Evolutionary conservation across 2,797 vertebrate genomes (phyloP).

Genomic region (Caiman crocodilus): DNA sequence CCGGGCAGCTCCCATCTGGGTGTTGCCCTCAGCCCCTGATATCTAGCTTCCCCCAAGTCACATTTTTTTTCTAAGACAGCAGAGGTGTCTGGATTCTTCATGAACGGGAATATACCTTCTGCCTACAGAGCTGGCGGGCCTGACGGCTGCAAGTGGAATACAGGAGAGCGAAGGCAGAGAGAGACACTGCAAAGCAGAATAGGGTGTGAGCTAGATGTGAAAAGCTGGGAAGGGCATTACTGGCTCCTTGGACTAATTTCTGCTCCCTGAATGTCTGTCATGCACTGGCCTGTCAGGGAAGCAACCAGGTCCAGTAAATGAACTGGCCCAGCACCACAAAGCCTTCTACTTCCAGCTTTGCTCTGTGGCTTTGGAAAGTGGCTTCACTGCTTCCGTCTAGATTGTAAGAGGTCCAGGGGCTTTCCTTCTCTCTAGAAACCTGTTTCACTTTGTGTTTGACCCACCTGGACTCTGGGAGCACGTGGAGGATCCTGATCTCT

Average conservation of each 20-base stretch:
- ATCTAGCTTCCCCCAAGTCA: neutral
- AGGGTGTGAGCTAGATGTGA: neutral
- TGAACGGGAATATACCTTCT: too few relatives aligned
- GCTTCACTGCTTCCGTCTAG: neutral
- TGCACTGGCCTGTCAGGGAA: too few relatives aligned
- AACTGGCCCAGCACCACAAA: neutral
- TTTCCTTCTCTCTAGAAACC: neutral
- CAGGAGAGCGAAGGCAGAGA: neutral
- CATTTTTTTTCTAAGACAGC: neutral
- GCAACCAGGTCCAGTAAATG: too few relatives aligned
- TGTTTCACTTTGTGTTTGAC: neutral
- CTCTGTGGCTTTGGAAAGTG: neutral
- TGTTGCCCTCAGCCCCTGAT: neutral
- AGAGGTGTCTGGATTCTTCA: too few relatives aligned
- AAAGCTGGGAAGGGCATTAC: neutral
- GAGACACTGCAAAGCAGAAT: neutral
- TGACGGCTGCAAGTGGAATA: neutral
- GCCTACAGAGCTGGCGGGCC: neutral
- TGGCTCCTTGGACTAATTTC: too few relatives aligned
- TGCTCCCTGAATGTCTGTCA: too few relatives aligned
- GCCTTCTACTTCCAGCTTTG: neutral
- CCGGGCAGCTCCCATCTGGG: neutral
- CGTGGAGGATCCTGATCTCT: neutral
- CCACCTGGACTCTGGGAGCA: neutral
- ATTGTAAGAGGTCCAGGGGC: neutral